A percentile compares a stretch with the other conserved stretches of the same genome.
Evolutionary conservation across 2,888 invertebrate species (phyloP).

Genomic region (Melanotus villosus): DNA sequence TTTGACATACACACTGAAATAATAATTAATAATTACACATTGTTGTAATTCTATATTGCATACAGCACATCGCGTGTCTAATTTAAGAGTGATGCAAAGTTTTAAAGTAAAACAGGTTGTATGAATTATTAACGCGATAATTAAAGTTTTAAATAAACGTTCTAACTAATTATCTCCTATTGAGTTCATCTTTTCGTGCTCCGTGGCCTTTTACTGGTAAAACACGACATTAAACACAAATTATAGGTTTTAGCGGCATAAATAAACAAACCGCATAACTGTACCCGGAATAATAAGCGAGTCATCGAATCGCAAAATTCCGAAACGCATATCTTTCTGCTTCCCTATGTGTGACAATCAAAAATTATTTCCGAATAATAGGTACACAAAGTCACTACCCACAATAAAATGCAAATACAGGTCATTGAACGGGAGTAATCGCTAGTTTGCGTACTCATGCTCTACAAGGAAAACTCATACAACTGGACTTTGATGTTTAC

Average conservation of each 20-base stretch:
- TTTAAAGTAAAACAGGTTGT: slow-evolving; percentile 17
- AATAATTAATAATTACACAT: too few species aligned
- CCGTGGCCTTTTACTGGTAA: neutral
- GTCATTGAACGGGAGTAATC: slow-evolving; percentile 40
- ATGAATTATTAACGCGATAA: slow-evolving; percentile 15
- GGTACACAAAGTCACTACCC: neutral
- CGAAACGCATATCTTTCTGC: neutral
- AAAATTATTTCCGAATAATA: slow-evolving; percentile 23
- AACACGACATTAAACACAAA: neutral
- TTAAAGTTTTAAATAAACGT: neutral
- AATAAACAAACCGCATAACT: neutral
- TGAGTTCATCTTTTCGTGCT: neutral
- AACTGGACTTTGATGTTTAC: slow-evolving; percentile 1
- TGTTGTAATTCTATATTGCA: too few species aligned
- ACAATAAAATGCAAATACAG: slow-evolving; percentile 37
- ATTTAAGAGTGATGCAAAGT: neutral
- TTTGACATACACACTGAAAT: too few species aligned
- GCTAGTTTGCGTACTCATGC: slow-evolving; percentile 32
- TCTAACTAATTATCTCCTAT: neutral
- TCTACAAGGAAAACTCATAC: slow-evolving; percentile 1
- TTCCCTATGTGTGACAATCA: slow-evolving; percentile 2
- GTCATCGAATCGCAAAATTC: neutral
- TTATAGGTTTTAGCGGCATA: neutral
- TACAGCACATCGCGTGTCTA: too few species aligned
- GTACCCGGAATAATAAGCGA: neutral